A percentile compares a stretch with the other conserved stretches of the same genome.
Evolutionary conservation across 2,797 vertebrate genomes (phyloP).

Genomic region (Chelmon rostratus): DNA sequence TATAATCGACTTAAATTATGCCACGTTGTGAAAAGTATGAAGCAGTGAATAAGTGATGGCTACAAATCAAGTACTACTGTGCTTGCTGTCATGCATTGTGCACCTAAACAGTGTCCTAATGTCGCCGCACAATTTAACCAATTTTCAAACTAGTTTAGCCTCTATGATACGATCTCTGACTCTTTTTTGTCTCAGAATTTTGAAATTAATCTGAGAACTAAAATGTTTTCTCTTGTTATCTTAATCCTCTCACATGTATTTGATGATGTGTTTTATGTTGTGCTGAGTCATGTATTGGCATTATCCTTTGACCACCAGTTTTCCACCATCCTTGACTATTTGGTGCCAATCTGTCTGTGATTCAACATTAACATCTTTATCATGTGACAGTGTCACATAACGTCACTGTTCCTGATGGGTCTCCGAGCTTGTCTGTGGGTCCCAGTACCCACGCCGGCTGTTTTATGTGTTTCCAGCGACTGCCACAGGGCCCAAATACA

Average conservation of each 20-base stretch:
- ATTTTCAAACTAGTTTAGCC: not conserved
- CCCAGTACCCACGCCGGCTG: not conserved
- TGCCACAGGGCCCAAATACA: not conserved
- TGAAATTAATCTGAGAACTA: slow-evolving; percentile 8
- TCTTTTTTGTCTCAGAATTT: slow-evolving; percentile 6
- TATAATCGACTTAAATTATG: not conserved
- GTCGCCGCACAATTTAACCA: no score
- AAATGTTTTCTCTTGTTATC: slow-evolving; percentile 10
- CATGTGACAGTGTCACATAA: not conserved
- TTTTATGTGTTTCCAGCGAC: not conserved
- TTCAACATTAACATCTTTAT: slow-evolving; percentile 23
- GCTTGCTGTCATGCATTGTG: not conserved
- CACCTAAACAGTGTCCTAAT: not conserved
- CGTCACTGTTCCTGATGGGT: slow-evolving; percentile 12
- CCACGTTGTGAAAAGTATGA: not conserved
- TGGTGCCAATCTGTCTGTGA: slow-evolving; percentile 9
- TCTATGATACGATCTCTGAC: slow-evolving; percentile 3
- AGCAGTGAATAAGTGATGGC: not conserved
- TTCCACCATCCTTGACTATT: slow-evolving; percentile 12
- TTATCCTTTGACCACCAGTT: slow-evolving; percentile 22
- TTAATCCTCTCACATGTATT: slow-evolving; percentile 23
- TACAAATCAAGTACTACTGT: not conserved
- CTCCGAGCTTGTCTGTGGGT: slow-evolving; percentile 19
- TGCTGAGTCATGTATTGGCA: slow-evolving; percentile 18
- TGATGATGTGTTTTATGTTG: slow-evolving; percentile 31